Conservation (phyloP, 2,797 vertebrate species). For the Coregonus suidteri region DNA sequence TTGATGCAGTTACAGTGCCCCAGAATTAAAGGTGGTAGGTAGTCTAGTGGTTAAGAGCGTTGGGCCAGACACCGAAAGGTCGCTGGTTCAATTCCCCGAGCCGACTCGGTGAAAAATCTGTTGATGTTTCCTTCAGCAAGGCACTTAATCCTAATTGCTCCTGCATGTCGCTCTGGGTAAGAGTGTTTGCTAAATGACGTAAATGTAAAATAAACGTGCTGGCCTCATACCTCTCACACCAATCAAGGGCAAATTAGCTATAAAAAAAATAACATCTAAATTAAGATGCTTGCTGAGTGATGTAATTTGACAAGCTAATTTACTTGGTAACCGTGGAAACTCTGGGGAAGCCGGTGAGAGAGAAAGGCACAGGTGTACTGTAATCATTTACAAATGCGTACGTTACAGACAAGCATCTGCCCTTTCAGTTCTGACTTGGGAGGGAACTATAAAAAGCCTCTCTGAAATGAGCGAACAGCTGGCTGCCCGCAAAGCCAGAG, state of each 20-base stretch:
- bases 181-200: too few species aligned
- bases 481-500: conserved; percentile 13
- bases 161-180: too few species aligned
- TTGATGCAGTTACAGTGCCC: neutral
- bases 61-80: too few species aligned
- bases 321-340: neutral
- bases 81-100: too few species aligned
- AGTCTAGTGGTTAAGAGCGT: too few species aligned
- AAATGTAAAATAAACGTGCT: neutral
- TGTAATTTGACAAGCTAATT: neutral
- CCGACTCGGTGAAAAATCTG: too few species aligned
- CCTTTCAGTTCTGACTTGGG: conserved; percentile 5
- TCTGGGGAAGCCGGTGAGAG: neutral
- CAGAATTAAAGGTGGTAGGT: neutral
- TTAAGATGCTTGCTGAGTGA: neutral
- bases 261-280: neutral
- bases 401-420: conserved; percentile 10
- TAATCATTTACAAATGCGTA: conserved; percentile 3
- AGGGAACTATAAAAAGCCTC: conserved; percentile 32
- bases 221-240: neutral
- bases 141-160: too few species aligned
- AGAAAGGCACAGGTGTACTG: conserved; percentile 18
- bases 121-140: too few species aligned
- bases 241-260: neutral
- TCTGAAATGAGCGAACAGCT: conserved; percentile 37